Percentiles rank a stretch among this genome's conserved stretches.
These are phyloP conservation scores for Conchocele bisecta DNA, from an alignment of 2,888 invertebrate genomes.

Conservation along the genomic window DNA sequence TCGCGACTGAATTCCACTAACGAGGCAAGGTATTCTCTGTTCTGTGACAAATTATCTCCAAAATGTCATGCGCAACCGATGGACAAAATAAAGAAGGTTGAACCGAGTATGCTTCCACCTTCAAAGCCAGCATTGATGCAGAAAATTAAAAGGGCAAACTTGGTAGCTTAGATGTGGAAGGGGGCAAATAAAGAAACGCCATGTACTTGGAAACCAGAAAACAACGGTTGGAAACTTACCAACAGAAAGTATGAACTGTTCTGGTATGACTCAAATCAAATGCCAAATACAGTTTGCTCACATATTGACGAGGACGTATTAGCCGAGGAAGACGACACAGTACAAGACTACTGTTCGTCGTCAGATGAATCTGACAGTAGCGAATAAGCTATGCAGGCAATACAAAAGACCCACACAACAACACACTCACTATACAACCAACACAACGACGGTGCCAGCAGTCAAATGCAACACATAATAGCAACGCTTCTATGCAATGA, in stretches of 20 bases:
- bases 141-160: neutral
- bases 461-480: no score
- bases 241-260: neutral
- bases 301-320: no score
- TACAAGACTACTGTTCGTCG: no score
- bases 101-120: slow-evolving; percentile 14
- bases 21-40: slow-evolving; percentile 3
- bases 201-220: neutral
- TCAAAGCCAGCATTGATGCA: neutral
- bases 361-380: no score
- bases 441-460: no score
- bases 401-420: no score
- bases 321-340: no score
- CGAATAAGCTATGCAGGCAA: no score
- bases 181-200: neutral
- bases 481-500: no score
- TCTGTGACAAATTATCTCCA: slow-evolving; percentile 2
- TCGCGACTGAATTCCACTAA: neutral
- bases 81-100: slow-evolving; percentile 5
- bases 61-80: neutral
- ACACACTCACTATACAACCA: no score
- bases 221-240: slow-evolving; percentile 2
- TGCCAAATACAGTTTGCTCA: slow-evolving; percentile 9
- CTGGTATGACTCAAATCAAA: slow-evolving; percentile 8
- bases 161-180: slow-evolving; percentile 8